Percentiles rank a stretch among this genome's conserved stretches.
phyloP scores from a whole-genome alignment of 2,113 vertebrate genomes.

The Siphamia tubifer region DNA sequence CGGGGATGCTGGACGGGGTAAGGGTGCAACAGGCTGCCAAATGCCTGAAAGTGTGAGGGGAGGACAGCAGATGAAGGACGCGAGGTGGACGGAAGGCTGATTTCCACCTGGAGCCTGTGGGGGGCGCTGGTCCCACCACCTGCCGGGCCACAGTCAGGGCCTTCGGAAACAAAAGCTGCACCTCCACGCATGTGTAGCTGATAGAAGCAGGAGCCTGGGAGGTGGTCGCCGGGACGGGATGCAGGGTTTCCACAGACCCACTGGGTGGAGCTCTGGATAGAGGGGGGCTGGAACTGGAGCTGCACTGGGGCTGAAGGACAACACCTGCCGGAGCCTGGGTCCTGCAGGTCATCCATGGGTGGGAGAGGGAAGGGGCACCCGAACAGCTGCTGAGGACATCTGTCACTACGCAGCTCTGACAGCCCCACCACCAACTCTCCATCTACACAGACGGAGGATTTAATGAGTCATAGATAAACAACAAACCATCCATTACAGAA shows the following conservation, averaged over 20 bases:
- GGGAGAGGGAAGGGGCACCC: constrained; percentile 51
- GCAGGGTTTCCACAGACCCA: constrained; percentile 33
- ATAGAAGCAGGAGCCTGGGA: constrained; percentile 68
- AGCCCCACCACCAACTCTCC: constrained; percentile 60
- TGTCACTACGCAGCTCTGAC: constrained; percentile 45
- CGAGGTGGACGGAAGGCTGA: constrained; percentile 51
- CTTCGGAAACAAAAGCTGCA: constrained; percentile 66
- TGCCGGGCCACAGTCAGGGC: constrained; percentile 14
- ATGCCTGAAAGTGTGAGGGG: constrained; percentile 82
- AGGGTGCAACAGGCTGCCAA: constrained; percentile 82
- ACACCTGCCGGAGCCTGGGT: constrained; percentile 30
- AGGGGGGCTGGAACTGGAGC: constrained; percentile 35
- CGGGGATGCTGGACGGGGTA: constrained; percentile 76
- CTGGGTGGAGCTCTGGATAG: constrained; percentile 31
- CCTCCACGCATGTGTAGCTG: constrained; percentile 68
- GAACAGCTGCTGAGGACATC: constrained; percentile 58
- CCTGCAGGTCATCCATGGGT: constrained; percentile 34
- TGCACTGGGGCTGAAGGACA: constrained; percentile 36
- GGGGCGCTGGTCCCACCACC: constrained; percentile 1
- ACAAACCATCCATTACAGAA: not conserved
- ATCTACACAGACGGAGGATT: constrained; percentile 37
- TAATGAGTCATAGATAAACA: not conserved
- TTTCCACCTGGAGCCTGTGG: constrained; percentile 60
- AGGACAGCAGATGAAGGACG: constrained; percentile 48
- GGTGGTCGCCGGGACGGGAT: constrained; percentile 31